Evolutionary conservation across 2,113 vertebrate species (phyloP), one percentile per base, ranked within the genome.

Genomic region (Sula dactylatra): DNA sequence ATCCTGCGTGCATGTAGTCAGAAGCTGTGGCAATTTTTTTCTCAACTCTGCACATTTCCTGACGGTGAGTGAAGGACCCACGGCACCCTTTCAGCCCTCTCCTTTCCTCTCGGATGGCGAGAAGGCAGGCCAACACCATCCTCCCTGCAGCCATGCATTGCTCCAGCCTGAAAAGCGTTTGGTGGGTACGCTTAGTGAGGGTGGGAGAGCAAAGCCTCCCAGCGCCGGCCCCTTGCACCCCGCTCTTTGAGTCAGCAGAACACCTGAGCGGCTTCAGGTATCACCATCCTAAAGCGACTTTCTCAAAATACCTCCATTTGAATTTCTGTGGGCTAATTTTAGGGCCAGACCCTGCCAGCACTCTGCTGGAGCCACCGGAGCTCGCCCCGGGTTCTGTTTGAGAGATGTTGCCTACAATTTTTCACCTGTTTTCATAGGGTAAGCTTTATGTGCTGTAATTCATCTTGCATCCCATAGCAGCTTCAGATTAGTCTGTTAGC

Each of bases 401-500:
- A 66, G 78, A 82, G 66, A 45, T 21, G 58, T 13, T 76, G 42
- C 42, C 38, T 64, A 47, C 17, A 31, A 54, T 95, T 96, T 96
- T 93, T 93, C 69, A 87, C 73, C 26, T 49, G 52, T 56, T 84
- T 90, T 83, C 71, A 4, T n/a, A 29, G 50, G 56, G 34, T 65
- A 29, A 85, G 64, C 76, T 90, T 61, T 18, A 32, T 44, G 56
- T 58, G 29, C 78, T 79, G 49, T 76, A 94, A 93, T 85, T 92
- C 88, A 66, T 94, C 81, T 93, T 79, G 92, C 90, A 54, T 69
- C 91, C 81, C 10, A 1, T 49, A 79, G 78, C 92, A 82, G 82
- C 86, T 93, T 95, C 92, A 80, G 49, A 64, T 94, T 93, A 89
- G 86, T 94, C 92, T 45, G 77, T 87, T 95, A 67, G 88, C 86